A percentile compares a stretch with the other conserved stretches of the same genome.
Conservation (phyloP, 2,113 vertebrate genomes). For the Platysternon megacephalum region DNA sequence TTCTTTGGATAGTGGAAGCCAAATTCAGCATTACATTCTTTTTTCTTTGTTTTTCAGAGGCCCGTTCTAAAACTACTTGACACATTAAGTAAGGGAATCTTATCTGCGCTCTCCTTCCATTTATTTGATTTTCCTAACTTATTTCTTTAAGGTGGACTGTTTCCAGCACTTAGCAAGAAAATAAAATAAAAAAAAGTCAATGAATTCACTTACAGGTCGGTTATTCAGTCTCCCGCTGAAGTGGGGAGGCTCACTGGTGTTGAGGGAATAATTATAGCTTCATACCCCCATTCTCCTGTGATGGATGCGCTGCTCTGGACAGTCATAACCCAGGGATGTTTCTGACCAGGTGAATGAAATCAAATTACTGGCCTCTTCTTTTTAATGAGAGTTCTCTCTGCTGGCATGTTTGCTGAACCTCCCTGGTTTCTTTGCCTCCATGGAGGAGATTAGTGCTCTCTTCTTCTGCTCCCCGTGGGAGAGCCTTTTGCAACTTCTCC, state of each 20-base stretch:
- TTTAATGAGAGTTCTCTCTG: background rate
- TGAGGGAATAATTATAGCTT: background rate
- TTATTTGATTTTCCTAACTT: constrained; percentile 17
- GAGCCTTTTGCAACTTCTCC: too few species aligned
- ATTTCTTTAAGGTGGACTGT: constrained; percentile 21
- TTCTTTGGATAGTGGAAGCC: constrained; percentile 55
- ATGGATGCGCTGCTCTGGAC: background rate
- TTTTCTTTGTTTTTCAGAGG: constrained; percentile 50
- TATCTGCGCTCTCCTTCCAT: constrained; percentile 16
- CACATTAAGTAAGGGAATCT: constrained; percentile 28
- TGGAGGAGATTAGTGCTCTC: background rate
- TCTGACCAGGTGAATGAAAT: background rate
- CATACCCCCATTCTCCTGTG: background rate
- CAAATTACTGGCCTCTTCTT: background rate
- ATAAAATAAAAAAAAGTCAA: background rate
- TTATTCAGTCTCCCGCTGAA: fast-evolving
- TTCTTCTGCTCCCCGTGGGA: background rate
- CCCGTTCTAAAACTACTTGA: constrained; percentile 44
- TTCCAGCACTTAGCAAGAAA: background rate
- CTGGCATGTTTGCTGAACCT: background rate
- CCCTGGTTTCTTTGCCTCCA: background rate
- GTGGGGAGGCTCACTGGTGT: fast-evolving
- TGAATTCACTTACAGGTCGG: background rate
- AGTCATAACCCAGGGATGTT: background rate
- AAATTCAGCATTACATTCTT: constrained; percentile 51